phyloP scores from a whole-genome alignment of 2,797 vertebrate species.

The Acipenser ruthenus region DNA sequence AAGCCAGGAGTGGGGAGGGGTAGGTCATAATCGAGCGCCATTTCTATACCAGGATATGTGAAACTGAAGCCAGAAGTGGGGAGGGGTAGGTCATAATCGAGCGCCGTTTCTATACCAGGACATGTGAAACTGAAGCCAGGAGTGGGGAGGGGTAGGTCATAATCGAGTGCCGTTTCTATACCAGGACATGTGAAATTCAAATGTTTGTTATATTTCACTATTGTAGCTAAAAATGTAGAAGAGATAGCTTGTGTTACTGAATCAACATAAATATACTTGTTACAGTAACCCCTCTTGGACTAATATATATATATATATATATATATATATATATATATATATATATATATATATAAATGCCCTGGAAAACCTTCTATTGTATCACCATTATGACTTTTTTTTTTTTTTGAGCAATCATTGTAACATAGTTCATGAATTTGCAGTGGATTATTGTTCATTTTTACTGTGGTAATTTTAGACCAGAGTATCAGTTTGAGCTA shows the following conservation, averaged over 20 bases:
- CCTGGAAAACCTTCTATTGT: constrained; percentile 61
- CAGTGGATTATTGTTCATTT: constrained; percentile 78
- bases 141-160: constrained; percentile 47
- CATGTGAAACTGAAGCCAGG: constrained; percentile 67
- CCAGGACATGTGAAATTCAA: constrained; percentile 76
- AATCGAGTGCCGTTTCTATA: constrained; percentile 72
- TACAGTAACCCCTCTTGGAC: constrained; percentile 72
- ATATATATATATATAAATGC: constrained; percentile 34
- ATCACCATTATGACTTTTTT: constrained; percentile 53
- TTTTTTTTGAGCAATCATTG: constrained; percentile 59
- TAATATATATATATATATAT: no score
- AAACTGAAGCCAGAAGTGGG: constrained; percentile 55
- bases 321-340: no score
- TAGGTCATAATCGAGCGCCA: constrained; percentile 69
- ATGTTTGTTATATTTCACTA: constrained; percentile 78
- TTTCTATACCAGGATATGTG: constrained; percentile 72
- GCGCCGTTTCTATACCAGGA: constrained; percentile 71
- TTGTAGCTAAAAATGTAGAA: constrained; percentile 78
- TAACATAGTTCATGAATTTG: constrained; percentile 82
- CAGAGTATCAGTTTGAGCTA: constrained; percentile 71
- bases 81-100: constrained; percentile 59
- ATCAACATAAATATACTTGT: constrained; percentile 75
- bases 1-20: constrained; percentile 34
- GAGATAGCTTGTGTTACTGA: constrained; percentile 87
- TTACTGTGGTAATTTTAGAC: constrained; percentile 86